phyloP scores from a whole-genome alignment of 2,888 invertebrate species.

The Acrobasis repandana region DNA sequence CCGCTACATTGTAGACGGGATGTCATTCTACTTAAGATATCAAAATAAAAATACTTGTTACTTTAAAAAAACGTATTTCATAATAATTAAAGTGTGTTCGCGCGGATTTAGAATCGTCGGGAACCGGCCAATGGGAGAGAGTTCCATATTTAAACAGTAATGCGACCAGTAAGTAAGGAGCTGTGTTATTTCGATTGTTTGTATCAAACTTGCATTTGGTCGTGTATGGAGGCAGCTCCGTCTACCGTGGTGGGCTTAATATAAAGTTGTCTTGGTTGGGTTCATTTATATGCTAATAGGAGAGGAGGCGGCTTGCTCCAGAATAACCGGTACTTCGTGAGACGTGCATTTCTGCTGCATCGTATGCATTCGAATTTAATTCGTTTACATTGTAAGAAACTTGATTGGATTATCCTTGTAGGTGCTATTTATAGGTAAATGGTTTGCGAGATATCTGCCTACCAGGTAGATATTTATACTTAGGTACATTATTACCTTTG shows the following conservation, averaged over 20 bases:
- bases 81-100: conserved; percentile 49
- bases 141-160: conserved; percentile 59
- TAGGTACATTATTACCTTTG: neutral
- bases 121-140: conserved; percentile 52
- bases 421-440: conserved; percentile 1
- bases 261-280: conserved; percentile 76
- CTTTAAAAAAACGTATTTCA: conserved; percentile 61
- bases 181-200: conserved; percentile 42
- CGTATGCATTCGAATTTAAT: conserved; percentile 36
- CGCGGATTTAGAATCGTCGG: conserved; percentile 44
- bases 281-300: conserved; percentile 81
- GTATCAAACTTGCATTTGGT: conserved; percentile 26
- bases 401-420: conserved; percentile 9
- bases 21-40: conserved; percentile 60
- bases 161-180: conserved; percentile 47
- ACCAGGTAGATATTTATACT: neutral
- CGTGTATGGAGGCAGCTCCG: conserved; percentile 41
- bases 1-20: conserved; percentile 61
- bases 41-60: conserved; percentile 50
- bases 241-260: conserved; percentile 52
- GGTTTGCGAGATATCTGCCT: neutral
- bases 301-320: conserved; percentile 62
- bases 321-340: conserved; percentile 58
- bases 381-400: conserved; percentile 38
- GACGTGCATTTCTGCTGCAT: conserved; percentile 33